Evolutionary conservation across 2,113 vertebrate genomes (phyloP).

Genomic region (Psittacula cyanocephala): DNA sequence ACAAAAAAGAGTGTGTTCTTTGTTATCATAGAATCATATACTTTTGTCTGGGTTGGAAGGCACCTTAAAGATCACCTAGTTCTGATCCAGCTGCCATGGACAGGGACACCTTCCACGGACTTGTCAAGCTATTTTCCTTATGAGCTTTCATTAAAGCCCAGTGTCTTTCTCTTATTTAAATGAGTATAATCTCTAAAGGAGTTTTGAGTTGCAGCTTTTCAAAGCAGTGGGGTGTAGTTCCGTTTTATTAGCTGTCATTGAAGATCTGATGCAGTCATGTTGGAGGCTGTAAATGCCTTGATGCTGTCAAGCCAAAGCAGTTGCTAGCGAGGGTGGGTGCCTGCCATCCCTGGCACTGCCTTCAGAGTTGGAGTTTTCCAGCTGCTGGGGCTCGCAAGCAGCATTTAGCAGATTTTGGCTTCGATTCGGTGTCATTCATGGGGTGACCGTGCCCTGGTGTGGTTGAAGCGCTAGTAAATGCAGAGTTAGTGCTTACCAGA

Average conservation of each 20-base stretch:
- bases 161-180: conserved; percentile 48
- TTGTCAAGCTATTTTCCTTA: conserved; percentile 26
- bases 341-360: background rate
- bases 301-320: conserved; percentile 28
- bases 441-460: background rate
- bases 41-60: background rate
- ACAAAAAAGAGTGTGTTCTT: background rate
- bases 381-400: background rate
- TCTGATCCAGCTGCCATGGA: background rate
- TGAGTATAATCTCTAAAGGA: conserved; percentile 51
- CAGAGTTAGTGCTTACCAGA: background rate
- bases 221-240: conserved; percentile 56
- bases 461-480: background rate
- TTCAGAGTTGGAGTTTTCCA: background rate
- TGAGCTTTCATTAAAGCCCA: conserved; percentile 24
- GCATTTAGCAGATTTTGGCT: background rate
- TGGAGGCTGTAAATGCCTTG: conserved; percentile 11
- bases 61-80: background rate
- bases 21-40: background rate
- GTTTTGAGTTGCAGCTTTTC: conserved; percentile 36
- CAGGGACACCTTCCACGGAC: background rate
- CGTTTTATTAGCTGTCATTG: conserved; percentile 53
- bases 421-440: rapidly evolving
- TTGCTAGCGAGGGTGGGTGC: background rate
- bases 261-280: conserved; percentile 39